Evolutionary conservation across 2,797 vertebrate genomes (phyloP).

Genomic region (Oreortyx pictus): DNA sequence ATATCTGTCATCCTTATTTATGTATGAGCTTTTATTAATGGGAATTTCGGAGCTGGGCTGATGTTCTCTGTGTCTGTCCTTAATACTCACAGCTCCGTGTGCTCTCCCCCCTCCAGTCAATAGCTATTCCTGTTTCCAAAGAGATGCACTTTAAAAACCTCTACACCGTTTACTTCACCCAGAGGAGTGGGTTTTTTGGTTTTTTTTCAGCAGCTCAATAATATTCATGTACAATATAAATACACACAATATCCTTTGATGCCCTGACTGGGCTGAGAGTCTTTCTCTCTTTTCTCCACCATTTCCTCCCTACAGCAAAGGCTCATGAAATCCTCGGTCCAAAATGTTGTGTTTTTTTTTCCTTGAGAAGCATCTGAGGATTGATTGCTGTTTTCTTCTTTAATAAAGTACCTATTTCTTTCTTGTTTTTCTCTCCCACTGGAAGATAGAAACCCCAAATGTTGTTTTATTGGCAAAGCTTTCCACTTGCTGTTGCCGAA

Average conservation of each 20-base stretch:
- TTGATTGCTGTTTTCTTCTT: neutral
- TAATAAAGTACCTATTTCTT: neutral
- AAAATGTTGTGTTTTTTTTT: neutral
- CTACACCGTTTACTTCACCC: neutral
- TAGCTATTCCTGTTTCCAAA: neutral
- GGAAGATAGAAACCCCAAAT: neutral
- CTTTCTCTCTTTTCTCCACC: neutral
- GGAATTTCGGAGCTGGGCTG: neutral
- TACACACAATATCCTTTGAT: neutral
- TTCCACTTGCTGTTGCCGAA: conserved; percentile 5
- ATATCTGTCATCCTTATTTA: conserved; percentile 42
- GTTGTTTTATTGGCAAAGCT: neutral
- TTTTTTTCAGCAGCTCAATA: conserved; percentile 6
- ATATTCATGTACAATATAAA: neutral
- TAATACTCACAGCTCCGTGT: accelerated
- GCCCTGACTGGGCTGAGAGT: neutral
- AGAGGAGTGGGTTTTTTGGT: neutral
- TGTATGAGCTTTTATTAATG: neutral
- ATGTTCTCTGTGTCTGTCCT: neutral
- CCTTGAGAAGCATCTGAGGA: neutral
- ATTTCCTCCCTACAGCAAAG: neutral
- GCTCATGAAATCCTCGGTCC: neutral
- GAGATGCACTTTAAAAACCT: neutral
- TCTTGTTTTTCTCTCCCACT: conserved; percentile 9
- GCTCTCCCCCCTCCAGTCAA: neutral